These are phyloP conservation scores for Illadopsis cleaveri DNA, from an alignment of 2,113 vertebrate species.

Conservation along the genomic window DNA sequence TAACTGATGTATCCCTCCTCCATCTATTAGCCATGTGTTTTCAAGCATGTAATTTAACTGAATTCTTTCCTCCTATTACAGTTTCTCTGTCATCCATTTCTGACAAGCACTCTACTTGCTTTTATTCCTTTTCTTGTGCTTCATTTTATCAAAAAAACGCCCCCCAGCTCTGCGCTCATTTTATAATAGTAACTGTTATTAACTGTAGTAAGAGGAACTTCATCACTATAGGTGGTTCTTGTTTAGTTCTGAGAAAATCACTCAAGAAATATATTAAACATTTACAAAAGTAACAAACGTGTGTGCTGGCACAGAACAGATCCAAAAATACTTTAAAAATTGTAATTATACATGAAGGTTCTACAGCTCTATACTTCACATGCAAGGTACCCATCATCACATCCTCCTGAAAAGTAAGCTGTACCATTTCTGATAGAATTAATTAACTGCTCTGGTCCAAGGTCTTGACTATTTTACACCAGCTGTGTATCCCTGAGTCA, in stretches of 20 bases:
- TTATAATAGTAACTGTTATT: neutral
- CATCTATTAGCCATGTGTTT: slow-evolving; percentile 28
- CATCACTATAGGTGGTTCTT: neutral
- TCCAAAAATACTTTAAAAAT: neutral
- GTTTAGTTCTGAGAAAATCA: neutral
- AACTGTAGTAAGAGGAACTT: neutral
- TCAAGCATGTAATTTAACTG: slow-evolving; percentile 28
- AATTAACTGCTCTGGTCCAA: neutral
- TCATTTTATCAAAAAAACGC: neutral
- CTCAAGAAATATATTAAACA: neutral
- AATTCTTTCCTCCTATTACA: neutral
- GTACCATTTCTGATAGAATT: neutral
- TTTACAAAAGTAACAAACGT: neutral
- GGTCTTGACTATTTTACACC: neutral
- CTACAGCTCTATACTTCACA: neutral
- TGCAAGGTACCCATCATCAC: neutral
- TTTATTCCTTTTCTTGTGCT: neutral
- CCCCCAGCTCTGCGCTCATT: neutral
- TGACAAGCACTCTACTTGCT: neutral
- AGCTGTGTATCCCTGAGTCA: neutral
- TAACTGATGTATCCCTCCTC: neutral
- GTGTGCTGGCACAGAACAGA: neutral
- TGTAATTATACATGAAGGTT: neutral
- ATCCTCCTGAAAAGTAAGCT: neutral
- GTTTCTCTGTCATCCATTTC: neutral